A percentile compares a stretch with the other conserved stretches of the same genome.
phyloP scores from a whole-genome alignment of 2,888 invertebrate genomes.

The Podabrus alpinus region DNA sequence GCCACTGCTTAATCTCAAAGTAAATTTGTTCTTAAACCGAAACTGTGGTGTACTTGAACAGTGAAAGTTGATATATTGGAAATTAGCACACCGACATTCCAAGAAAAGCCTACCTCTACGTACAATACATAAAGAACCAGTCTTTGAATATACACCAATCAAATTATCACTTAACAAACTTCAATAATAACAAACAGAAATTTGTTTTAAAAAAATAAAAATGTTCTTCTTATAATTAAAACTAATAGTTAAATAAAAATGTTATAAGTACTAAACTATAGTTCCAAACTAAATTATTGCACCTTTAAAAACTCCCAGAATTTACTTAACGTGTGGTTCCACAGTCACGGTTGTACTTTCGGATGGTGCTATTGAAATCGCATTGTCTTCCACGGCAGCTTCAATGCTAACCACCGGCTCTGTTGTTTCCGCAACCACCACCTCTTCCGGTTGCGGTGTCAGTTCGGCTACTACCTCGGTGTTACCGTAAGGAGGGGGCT shows the following conservation, averaged over 20 bases:
- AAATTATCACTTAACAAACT: neutral
- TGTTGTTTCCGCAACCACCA: neutral
- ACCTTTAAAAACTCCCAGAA: neutral
- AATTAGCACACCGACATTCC: neutral
- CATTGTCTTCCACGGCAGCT: neutral
- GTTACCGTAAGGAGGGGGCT: constrained; percentile 47
- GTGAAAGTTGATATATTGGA: neutral
- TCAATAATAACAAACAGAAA: neutral
- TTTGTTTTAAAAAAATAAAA: neutral
- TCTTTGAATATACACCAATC: constrained; percentile 4
- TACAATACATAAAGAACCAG: neutral
- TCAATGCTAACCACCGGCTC: neutral
- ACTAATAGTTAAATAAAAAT: neutral
- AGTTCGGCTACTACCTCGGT: constrained; percentile 13
- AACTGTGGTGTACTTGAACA: neutral
- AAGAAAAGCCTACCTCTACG: neutral
- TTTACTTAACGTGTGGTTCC: neutral
- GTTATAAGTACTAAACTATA: neutral
- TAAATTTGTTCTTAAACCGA: neutral
- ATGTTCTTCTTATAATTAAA: neutral
- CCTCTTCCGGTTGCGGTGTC: neutral
- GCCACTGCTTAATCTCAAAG: neutral
- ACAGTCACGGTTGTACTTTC: neutral
- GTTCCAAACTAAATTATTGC: neutral
- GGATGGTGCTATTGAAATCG: neutral